Evolutionary conservation across 2,113 vertebrate species (phyloP).

Genomic region (Lynx canadensis): DNA sequence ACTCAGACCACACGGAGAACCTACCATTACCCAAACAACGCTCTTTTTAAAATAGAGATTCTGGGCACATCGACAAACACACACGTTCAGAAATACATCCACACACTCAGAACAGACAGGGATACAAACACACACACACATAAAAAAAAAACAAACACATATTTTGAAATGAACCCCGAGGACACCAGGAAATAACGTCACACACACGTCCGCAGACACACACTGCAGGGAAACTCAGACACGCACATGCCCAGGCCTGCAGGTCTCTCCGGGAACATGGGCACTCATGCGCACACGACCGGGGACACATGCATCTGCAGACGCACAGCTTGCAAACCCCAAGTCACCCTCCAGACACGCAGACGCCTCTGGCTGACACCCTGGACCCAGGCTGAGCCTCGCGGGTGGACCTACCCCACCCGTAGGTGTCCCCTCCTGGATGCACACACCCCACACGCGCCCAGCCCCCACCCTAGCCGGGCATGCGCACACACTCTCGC

Average conservation of each 20-base stretch:
- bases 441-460: background rate
- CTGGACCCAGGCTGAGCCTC: background rate
- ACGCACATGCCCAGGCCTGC: background rate
- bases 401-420: background rate
- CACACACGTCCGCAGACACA: rapidly evolving
- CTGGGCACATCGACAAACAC: no score
- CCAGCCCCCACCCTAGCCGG: background rate
- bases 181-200: background rate
- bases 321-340: no score
- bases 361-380: background rate
- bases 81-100: no score
- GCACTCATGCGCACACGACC: background rate
- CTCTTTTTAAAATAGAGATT: no score
- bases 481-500: background rate
- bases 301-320: background rate
- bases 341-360: background rate
- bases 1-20: no score
- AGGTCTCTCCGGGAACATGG: background rate
- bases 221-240: background rate
- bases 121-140: background rate
- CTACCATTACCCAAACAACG: no score
- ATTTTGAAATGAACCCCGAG: background rate
- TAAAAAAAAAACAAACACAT: no score
- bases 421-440: background rate
- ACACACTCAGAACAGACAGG: no score